Percentiles rank a stretch among this genome's conserved stretches.
Evolutionary conservation across 1,140 invertebrate species (phyloP).

Genomic region (Riptortus pedestris): DNA sequence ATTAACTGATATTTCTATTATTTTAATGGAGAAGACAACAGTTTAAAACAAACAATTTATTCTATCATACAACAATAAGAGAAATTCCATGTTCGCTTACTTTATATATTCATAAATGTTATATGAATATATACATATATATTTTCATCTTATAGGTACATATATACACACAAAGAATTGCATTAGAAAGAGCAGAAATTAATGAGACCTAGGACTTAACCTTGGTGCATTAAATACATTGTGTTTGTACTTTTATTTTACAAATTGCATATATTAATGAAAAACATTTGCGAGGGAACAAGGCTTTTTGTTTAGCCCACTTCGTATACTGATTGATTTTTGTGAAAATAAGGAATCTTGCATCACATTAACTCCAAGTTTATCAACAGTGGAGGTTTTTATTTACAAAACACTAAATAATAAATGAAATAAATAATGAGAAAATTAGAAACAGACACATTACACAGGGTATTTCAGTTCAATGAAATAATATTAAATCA

Average conservation of each 20-base stretch:
- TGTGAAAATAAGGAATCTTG: constrained; percentile 10
- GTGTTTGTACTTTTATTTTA: constrained; percentile 24
- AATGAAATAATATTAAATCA: too few relatives aligned
- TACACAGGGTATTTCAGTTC: neutral
- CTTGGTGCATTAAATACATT: constrained; percentile 27
- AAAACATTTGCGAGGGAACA: constrained; percentile 24
- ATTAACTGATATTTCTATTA: constrained; percentile 28
- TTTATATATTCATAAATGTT: constrained; percentile 25
- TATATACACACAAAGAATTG: constrained; percentile 28
- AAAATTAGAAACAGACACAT: neutral
- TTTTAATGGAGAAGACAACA: constrained; percentile 28
- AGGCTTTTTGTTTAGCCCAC: constrained; percentile 22
- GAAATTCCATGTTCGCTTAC: constrained; percentile 26
- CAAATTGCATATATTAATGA: constrained; percentile 24
- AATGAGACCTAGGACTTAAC: constrained; percentile 22
- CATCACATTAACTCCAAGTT: constrained; percentile 9
- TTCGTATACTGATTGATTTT: constrained; percentile 18
- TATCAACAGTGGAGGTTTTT: constrained; percentile 3
- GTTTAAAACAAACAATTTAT: constrained; percentile 28
- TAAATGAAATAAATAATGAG: constrained; percentile 11
- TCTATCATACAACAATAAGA: constrained; percentile 29
- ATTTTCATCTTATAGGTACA: constrained; percentile 27
- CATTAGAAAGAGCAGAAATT: constrained; percentile 26
- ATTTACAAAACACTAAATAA: constrained; percentile 15
- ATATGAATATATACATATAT: constrained; percentile 27